Evolutionary conservation across 92 coral and sea anemone species (phyloP).

Genomic region (Porites cylindrica): DNA sequence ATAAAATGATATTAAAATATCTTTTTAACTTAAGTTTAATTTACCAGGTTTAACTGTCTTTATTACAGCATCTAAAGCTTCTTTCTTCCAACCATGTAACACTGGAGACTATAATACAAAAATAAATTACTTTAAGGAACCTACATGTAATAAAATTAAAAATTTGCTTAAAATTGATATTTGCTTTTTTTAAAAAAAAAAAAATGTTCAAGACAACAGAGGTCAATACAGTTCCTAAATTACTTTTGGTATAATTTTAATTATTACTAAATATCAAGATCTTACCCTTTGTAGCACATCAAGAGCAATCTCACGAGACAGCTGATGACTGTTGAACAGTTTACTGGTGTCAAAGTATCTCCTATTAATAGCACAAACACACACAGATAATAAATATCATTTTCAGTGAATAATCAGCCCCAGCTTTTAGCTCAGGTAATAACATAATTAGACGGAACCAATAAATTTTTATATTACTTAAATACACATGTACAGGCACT

Average conservation of each 20-base stretch:
- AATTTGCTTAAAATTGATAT: no score
- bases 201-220: no score
- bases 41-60: conserved; percentile 58
- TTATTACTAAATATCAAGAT: neutral
- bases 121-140: neutral
- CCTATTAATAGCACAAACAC: conserved; percentile 2
- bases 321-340: conserved; percentile 50
- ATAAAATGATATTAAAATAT: no score
- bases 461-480: no score
- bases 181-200: no score
- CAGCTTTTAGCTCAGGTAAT: neutral
- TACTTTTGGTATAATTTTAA: no score
- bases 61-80: conserved; percentile 45
- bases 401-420: neutral
- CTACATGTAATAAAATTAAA: no score
- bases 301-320: conserved; percentile 58
- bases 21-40: neutral
- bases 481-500: no score
- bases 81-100: conserved; percentile 62
- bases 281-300: conserved; percentile 51
- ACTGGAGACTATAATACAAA: conserved; percentile 25
- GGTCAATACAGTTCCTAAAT: no score
- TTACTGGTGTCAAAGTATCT: conserved; percentile 74
- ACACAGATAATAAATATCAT: no score
- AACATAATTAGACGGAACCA: neutral